Base-by-base conservation (phyloP, 2,113 vertebrate genomes). In the Zootoca vivipara region DNA sequence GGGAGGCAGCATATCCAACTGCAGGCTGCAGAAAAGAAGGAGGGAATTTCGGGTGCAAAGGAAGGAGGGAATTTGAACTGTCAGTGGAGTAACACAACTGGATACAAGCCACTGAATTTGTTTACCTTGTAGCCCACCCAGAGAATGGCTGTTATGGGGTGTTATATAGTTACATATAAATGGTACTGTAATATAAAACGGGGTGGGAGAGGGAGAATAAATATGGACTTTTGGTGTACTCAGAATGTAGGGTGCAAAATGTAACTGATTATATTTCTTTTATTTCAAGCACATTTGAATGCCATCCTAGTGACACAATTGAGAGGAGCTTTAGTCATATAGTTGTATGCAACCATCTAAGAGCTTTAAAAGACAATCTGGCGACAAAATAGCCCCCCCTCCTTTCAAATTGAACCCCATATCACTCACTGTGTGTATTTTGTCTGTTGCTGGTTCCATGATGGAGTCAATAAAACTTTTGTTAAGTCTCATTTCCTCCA, bases 401-500 rank as follows among this genome's bases (percentile, higher is more conserved):
- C 72, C 33, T 89, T 15, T 70, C 58, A 64, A 40, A 15, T 67
- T 87, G 30, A 87, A 13, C 83, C 87, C 78, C 40, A 73, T 46
- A 1, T 90, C 0, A 0, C 91, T 85, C 90, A 80, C 75, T 89
- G 88, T 88, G 35, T 69, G 7, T 92, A 90, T 91, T 91, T 86
- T 74, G 78, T 75, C 85, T 20, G 0, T 75, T 82, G 86, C 78
- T 81, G 7, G 78, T 73, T 62, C 70, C 80, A 74, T 82, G 79
- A 75, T 70, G 56, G 38, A 75, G 79, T 87, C 69, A 65, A 90
- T 93, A 86, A 86, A 93, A 89, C 28, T 90, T 93, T 90, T 86
- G 75, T 81, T 87, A 88, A 92, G 85, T 86, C 92, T 91, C 67
- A 33, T 93, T 95, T 94, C 93, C 91, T 92, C 83, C 82, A 65